Conservation (phyloP, 2,888 invertebrate species). For the Ophion ventricosus region DNA sequence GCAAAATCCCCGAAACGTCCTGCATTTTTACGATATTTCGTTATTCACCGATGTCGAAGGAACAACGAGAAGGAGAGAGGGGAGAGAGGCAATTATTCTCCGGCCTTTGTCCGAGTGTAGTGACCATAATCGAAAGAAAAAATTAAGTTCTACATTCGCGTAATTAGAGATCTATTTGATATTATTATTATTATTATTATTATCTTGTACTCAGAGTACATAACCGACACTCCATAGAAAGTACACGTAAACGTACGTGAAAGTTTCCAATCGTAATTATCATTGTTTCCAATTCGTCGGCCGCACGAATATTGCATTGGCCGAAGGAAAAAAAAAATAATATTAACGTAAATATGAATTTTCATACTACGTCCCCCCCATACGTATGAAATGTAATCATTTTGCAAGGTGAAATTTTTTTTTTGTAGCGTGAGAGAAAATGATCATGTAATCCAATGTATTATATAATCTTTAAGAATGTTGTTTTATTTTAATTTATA, state of each 20-base stretch:
- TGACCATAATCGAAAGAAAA: conserved; percentile 64
- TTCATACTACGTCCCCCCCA: conserved; percentile 46
- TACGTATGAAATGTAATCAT: conserved; percentile 49
- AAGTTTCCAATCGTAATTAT: conserved; percentile 42
- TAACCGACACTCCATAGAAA: conserved; percentile 60
- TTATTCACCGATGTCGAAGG: conserved; percentile 62
- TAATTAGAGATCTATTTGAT: conserved; percentile 58
- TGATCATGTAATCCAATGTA: conserved; percentile 73
- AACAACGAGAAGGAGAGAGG: conserved; percentile 7
- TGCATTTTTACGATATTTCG: conserved; percentile 70
- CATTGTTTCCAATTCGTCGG: conserved; percentile 48
- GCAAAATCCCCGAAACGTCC: conserved; percentile 60
- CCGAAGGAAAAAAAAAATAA: conserved; percentile 7
- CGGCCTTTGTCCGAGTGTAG: conserved; percentile 66
- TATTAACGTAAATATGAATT: conserved; percentile 26
- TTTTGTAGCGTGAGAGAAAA: conserved; percentile 56
- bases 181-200: conserved; percentile 27
- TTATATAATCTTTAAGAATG: conserved; percentile 74
- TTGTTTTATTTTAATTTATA: conserved; percentile 76
- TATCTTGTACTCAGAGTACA: conserved; percentile 56
- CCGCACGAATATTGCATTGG: conserved; percentile 17
- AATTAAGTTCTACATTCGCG: conserved; percentile 46
- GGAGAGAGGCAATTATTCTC: conserved; percentile 54
- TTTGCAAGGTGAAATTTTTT: conserved; percentile 55
- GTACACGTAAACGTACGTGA: conserved; percentile 55